Evolutionary conservation across 2,888 invertebrate genomes (phyloP), one percentile per base, ranked within the genome.

Genomic region (Tinea trinotella): DNA sequence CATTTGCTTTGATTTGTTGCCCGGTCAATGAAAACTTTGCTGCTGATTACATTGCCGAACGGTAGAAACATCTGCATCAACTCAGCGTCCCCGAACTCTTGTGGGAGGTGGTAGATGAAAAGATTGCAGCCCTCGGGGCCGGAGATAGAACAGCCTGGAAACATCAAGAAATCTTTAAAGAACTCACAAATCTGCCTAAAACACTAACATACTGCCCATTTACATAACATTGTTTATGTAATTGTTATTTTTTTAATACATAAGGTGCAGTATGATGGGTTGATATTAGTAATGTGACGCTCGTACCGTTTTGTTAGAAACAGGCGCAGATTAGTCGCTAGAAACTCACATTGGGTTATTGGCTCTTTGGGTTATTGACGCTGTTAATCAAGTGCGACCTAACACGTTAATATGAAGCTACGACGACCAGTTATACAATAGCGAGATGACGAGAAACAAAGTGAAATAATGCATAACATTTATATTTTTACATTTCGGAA

Each of bases 1-100:
- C 99, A 99, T 91, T 99, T 99, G 91, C 98, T 98, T 89, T 99
- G 99, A 88, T 99, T 99, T 74, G 99, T 99, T 80, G 98, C 99
- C 69, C 99, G 93, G 87, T 99, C 99, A 79, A 99, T 98, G 89
- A 99, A 99, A 68, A 99, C 99, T 90, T 99, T 99, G 85, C 99
- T 98, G 88, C 97, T 98, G 88, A 99, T 98, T 76, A 99, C 98
- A 85, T 96, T 98, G 69, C 99, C 99, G 82, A 99, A 99, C 60
- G 99, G 98, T 81, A 98, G 90, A 88, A 99, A 99, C 99, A 99
- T 99, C 90, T 99, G 98, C 93, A 98, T 98, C 76, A 99, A 92
- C 87, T 99, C 99, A 59, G 94, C 93, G 82, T 99, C 99, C 56
- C 99, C 99, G 78, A 99, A 99, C 89, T 99, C 99, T 88, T 99